phyloP scores from a whole-genome alignment of 2,888 invertebrate species.

The Nymphalis polychloros region DNA sequence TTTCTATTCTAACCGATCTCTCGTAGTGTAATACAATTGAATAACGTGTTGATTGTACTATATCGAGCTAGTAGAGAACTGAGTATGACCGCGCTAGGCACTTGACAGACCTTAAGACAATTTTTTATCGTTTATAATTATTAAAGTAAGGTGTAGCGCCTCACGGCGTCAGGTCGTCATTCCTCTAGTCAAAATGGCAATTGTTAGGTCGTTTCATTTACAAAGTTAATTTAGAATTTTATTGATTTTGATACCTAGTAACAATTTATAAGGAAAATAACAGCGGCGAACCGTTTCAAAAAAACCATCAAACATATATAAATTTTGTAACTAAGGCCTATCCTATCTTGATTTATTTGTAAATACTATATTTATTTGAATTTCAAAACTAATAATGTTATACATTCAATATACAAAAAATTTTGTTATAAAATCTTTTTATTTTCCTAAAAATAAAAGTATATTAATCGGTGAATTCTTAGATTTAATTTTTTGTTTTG shows the following conservation, averaged over 20 bases:
- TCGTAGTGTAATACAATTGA: not conserved
- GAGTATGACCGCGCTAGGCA: constrained; percentile 24
- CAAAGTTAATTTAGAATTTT: not conserved
- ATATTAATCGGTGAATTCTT: not conserved
- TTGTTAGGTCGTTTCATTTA: not conserved
- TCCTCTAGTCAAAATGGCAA: not conserved
- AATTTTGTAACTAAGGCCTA: not conserved
- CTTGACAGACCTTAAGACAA: constrained; percentile 15
- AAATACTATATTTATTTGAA: not conserved
- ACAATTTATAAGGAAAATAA: constrained; percentile 1
- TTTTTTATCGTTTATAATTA: too few species aligned
- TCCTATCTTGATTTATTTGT: constrained; percentile 1
- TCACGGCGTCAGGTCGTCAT: not conserved
- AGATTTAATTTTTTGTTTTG: too few species aligned
- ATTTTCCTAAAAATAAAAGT: not conserved
- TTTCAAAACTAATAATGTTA: not conserved
- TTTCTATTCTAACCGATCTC: constrained; percentile 9
- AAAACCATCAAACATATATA: not conserved
- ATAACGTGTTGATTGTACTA: constrained; percentile 1
- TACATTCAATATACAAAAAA: too few species aligned
- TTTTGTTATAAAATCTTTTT: not conserved
- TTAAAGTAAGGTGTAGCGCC: not conserved
- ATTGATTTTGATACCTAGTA: not conserved
- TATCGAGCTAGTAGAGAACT: constrained; percentile 8
- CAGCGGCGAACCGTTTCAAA: not conserved